A percentile compares a stretch with the other conserved stretches of the same genome.
phyloP scores from a whole-genome alignment of 2,888 invertebrate species.

The Lathronympha strigana region DNA sequence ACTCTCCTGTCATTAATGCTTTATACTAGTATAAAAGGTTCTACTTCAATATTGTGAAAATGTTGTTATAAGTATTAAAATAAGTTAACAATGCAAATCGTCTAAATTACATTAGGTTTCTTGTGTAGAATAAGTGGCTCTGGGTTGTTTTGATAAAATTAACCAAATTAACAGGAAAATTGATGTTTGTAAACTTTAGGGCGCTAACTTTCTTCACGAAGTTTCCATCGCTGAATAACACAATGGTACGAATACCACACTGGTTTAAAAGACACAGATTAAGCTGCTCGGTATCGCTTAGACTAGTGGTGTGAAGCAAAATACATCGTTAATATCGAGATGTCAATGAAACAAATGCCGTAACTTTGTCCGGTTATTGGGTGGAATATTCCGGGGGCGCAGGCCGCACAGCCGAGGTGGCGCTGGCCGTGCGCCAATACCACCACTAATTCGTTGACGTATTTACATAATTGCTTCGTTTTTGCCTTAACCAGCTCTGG shows the following conservation, averaged over 20 bases:
- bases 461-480: conserved; percentile 79
- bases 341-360: conserved; percentile 18
- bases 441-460: conserved; percentile 76
- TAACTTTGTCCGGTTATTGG: conserved; percentile 19
- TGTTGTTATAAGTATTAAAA: no score
- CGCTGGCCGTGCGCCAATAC: conserved; percentile 71
- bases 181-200: no score
- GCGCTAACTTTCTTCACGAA: no score
- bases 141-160: no score
- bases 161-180: no score
- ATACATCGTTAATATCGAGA: conserved; percentile 30
- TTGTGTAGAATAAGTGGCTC: no score
- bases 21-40: background rate
- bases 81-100: no score
- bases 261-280: no score
- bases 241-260: no score
- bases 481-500: conserved; percentile 58
- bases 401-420: conserved; percentile 55
- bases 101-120: no score
- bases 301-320: conserved; percentile 1
- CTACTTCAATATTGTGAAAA: no score
- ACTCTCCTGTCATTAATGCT: background rate
- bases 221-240: no score
- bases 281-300: background rate
- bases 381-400: conserved; percentile 37